Evolutionary conservation across 1,140 invertebrate genomes (phyloP).

Genomic region (Neoseiulus cucumeris): DNA sequence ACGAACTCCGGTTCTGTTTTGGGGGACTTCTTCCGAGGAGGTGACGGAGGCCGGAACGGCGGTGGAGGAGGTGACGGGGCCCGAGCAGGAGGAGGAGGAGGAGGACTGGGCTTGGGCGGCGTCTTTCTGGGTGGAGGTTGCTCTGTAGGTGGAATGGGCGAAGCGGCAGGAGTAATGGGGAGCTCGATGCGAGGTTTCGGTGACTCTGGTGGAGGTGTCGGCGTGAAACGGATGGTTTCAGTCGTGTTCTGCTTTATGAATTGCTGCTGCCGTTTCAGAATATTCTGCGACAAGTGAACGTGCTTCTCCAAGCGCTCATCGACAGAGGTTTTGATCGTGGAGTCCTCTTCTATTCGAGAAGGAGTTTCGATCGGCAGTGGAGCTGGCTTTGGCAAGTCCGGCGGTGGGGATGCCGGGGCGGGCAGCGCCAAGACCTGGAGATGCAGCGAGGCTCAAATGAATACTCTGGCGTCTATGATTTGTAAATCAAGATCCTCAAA

Average conservation of each 20-base stretch:
- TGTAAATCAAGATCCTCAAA: too few relatives aligned
- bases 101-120: conserved; percentile 17
- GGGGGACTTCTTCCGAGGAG: neutral
- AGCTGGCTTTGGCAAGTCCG: neutral
- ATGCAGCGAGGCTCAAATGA: too few relatives aligned
- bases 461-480: too few relatives aligned
- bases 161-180: conserved; percentile 7
- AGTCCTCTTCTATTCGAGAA: neutral
- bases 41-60: neutral
- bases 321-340: neutral
- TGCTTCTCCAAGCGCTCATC: neutral
- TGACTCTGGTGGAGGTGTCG: conserved; percentile 6
- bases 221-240: neutral
- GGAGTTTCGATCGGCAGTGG: neutral
- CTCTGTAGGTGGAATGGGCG: conserved; percentile 23
- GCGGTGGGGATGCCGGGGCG: neutral
- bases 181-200: conserved; percentile 1
- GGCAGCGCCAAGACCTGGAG: neutral
- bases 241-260: neutral
- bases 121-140: conserved; percentile 26
- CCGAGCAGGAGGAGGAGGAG: conserved; percentile 6
- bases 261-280: neutral
- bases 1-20: neutral
- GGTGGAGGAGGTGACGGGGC: conserved; percentile 11
- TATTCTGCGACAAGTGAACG: neutral